A percentile compares a stretch with the other conserved stretches of the same genome.
phyloP scores from a whole-genome alignment of 2,797 vertebrate genomes.

The Coracias cyanogaster region DNA sequence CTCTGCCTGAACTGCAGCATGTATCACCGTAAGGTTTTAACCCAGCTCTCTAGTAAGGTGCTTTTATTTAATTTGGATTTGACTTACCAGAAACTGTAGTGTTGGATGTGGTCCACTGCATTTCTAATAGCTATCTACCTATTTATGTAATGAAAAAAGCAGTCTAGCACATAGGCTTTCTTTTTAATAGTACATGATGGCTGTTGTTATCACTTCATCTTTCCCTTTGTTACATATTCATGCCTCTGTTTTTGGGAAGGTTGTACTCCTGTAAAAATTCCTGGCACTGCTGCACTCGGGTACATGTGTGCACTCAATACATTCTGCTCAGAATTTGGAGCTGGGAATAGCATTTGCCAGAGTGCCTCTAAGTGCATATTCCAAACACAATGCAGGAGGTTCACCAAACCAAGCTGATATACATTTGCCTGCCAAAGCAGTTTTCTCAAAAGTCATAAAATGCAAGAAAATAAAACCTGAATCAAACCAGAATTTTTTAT shows the following conservation, averaged over 20 bases:
- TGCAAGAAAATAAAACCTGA: conserved; percentile 49
- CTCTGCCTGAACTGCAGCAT: neutral
- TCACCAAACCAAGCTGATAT: conserved; percentile 31
- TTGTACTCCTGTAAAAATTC: conserved; percentile 26
- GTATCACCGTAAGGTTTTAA: neutral
- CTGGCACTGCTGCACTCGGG: neutral
- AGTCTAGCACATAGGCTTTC: neutral
- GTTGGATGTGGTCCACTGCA: neutral
- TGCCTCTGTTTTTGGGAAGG: conserved; percentile 11
- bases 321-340: conserved; percentile 37
- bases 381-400: conserved; percentile 12
- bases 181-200: neutral
- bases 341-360: conserved; percentile 14
- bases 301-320: neutral
- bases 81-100: neutral
- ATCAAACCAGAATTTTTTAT: conserved; percentile 57
- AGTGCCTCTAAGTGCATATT: neutral
- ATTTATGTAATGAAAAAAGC: neutral
- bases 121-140: neutral
- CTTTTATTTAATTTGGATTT: neutral
- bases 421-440: conserved; percentile 28
- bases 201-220: neutral
- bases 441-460: conserved; percentile 53
- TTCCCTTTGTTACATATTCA: neutral
- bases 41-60: neutral